Conservation (phyloP, 2,888 invertebrate species). For the Acholoe squamosa region DNA sequence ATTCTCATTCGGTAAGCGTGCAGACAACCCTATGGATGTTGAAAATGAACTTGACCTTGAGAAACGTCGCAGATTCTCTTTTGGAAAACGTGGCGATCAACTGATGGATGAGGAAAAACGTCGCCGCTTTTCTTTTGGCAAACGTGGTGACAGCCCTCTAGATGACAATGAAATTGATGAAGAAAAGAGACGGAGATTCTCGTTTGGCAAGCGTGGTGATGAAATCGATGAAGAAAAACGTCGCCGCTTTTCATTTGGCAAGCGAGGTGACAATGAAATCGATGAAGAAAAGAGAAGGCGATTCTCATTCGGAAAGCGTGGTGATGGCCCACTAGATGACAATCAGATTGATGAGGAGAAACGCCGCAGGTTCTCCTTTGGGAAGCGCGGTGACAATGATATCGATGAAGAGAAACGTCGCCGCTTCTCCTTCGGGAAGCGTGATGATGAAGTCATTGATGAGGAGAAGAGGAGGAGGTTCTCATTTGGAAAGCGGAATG, state of each 20-base stretch:
- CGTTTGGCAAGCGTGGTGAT: conserved; percentile 49
- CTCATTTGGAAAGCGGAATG: conserved; percentile 36
- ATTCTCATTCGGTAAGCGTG: conserved; percentile 37
- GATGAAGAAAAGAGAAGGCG: conserved; percentile 40
- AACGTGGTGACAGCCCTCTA: background rate
- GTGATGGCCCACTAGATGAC: background rate
- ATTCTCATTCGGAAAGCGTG: conserved; percentile 43
- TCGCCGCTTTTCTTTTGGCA: conserved; percentile 36
- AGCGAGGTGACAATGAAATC: background rate
- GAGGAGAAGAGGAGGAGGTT: conserved; percentile 26
- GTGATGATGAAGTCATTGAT: background rate
- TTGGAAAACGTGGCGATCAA: conserved; percentile 41
- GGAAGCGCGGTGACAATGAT: background rate
- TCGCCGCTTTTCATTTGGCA: conserved; percentile 44
- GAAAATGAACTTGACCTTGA: background rate
- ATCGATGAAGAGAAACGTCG: conserved; percentile 36
- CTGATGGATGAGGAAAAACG: conserved; percentile 42
- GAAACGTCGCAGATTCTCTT: conserved; percentile 40
- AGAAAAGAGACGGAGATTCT: conserved; percentile 39
- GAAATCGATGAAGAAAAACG: conserved; percentile 50
- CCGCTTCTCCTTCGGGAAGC: conserved; percentile 52
- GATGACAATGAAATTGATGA: conserved; percentile 50
- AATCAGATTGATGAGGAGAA: conserved; percentile 26
- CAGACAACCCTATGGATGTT: background rate
- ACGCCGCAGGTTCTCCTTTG: conserved; percentile 45